Conservation (phyloP, 1,140 invertebrate species). For the Centruroides sculpturatus region DNA sequence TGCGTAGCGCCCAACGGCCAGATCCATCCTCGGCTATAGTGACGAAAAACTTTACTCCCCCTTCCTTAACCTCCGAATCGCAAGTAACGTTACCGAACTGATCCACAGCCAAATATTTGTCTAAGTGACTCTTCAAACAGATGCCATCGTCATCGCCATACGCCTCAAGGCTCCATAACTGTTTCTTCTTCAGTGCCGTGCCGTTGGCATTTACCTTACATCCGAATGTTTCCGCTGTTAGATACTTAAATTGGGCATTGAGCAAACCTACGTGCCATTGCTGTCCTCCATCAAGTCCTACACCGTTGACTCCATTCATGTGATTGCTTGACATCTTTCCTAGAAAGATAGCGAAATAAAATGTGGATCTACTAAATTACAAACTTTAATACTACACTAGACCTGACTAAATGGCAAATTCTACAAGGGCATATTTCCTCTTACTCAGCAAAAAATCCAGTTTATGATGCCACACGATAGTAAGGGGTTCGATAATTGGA, state of each 20-base stretch:
- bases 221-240: constrained; percentile 95
- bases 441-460: no score
- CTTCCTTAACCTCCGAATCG: constrained; percentile 65
- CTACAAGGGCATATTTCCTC: no score
- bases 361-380: no score
- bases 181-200: constrained; percentile 87
- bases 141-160: constrained; percentile 31
- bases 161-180: constrained; percentile 81
- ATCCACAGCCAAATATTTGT: constrained; percentile 34
- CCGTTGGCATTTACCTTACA: constrained; percentile 95
- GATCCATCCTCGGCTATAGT: constrained; percentile 13
- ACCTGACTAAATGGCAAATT: no score
- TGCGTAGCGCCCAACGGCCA: constrained; percentile 66
- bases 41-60: constrained; percentile 57
- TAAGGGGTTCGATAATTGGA: no score
- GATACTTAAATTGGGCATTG: constrained; percentile 71
- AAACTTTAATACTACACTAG: no score
- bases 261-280: constrained; percentile 60
- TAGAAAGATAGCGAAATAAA: no score
- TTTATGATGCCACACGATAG: no score
- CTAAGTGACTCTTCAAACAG: constrained; percentile 20
- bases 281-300: not conserved
- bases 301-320: constrained; percentile 2
- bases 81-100: constrained; percentile 89
- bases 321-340: not conserved